Evolutionary conservation across 2,113 vertebrate species (phyloP).

Genomic region (Triplophysa siluroides): DNA sequence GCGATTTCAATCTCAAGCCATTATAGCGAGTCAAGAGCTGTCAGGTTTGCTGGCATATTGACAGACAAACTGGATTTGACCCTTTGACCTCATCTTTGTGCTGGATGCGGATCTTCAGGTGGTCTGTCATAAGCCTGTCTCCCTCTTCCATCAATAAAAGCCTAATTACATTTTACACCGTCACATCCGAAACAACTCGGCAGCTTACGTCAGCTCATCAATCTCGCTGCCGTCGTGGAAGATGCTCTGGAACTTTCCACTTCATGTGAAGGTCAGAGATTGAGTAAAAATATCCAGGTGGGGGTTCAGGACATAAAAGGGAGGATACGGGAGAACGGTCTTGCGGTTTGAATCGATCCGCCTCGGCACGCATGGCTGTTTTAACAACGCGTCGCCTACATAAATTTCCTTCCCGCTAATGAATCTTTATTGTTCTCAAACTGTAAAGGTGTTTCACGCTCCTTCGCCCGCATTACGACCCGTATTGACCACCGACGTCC

Average conservation of each 20-base stretch:
- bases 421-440: constrained; percentile 5
- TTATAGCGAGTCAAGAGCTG: background rate
- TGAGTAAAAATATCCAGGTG: background rate
- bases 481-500: background rate
- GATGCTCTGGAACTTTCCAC: background rate
- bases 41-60: constrained; percentile 13
- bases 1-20: background rate
- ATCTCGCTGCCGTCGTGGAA: constrained; percentile 28
- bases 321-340: too few relatives aligned
- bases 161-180: constrained; percentile 49
- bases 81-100: constrained; percentile 22
- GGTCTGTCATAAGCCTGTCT: background rate
- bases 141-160: constrained; percentile 45
- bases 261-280: constrained; percentile 21
- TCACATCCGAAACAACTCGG: constrained; percentile 34
- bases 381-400: background rate
- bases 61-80: background rate
- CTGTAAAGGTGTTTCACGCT: constrained; percentile 14
- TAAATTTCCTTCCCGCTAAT: constrained; percentile 7
- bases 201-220: constrained; percentile 23
- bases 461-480: background rate
- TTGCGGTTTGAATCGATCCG: constrained; percentile 7
- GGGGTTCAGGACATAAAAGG: too few relatives aligned
- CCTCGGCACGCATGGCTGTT: constrained; percentile 11
- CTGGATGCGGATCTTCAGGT: constrained; percentile 17